phyloP scores from a whole-genome alignment of 2,113 vertebrate species.

The Mastomys natalensis region DNA sequence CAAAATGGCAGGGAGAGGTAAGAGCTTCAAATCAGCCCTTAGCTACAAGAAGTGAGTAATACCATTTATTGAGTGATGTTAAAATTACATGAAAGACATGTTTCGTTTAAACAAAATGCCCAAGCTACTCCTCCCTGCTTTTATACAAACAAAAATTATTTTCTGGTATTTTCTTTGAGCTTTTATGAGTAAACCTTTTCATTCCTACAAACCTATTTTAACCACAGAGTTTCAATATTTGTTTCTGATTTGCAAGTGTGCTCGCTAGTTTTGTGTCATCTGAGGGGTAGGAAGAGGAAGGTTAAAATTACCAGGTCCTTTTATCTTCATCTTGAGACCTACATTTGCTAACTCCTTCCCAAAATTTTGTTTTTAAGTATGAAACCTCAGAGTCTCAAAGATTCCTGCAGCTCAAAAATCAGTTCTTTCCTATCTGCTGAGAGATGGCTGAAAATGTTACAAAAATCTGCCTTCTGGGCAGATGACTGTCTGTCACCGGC shows the following conservation, averaged over 20 bases:
- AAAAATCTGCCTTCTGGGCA: neutral
- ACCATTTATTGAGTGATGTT: neutral
- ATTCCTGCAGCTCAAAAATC: slow-evolving; percentile 7
- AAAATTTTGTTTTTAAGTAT: slow-evolving; percentile 52
- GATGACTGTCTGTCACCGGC: neutral
- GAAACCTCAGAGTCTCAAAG: slow-evolving; percentile 65
- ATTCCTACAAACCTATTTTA: slow-evolving; percentile 40
- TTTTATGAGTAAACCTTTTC: slow-evolving; percentile 63
- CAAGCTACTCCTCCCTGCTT: slow-evolving; percentile 26
- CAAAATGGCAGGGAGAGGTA: slow-evolving; percentile 12
- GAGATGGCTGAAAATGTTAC: neutral
- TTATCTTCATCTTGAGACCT: slow-evolving; percentile 58
- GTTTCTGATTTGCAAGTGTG: slow-evolving; percentile 29
- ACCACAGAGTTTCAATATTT: slow-evolving; percentile 60
- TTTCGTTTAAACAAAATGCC: slow-evolving; percentile 48
- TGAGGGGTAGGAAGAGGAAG: neutral
- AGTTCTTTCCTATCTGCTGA: neutral
- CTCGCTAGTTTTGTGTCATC: neutral
- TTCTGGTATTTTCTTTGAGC: slow-evolving; percentile 68
- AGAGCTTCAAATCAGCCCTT: neutral
- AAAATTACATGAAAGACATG: slow-evolving; percentile 53
- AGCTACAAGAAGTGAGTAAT: neutral
- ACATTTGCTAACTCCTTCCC: slow-evolving; percentile 54
- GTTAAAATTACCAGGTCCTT: slow-evolving; percentile 56
- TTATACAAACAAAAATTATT: slow-evolving; percentile 58